A percentile compares a stretch with the other conserved stretches of the same genome.
These are phyloP conservation scores for Schizothorax lantsangensis DNA, from an alignment of 2,797 vertebrate species.

Conservation along the genomic window DNA sequence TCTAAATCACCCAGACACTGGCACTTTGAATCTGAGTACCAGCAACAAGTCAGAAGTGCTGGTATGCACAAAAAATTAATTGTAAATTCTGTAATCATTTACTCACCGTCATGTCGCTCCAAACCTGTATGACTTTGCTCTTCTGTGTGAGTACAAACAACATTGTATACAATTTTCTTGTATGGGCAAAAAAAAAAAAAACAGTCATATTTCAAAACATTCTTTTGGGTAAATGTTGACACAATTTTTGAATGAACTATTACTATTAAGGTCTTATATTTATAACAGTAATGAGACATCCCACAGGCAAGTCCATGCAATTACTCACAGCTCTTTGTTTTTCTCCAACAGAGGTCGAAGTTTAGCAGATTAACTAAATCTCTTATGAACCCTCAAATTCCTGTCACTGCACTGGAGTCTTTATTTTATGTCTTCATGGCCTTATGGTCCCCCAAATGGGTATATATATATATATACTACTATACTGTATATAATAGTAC, in stretches of 20 bases:
- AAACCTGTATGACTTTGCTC: neutral
- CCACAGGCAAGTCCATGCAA: neutral
- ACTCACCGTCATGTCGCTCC: neutral
- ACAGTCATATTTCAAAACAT: neutral
- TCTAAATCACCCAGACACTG: no score
- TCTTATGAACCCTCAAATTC: neutral
- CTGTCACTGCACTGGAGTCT: neutral
- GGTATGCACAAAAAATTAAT: no score
- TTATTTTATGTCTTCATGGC: neutral
- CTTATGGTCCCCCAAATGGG: neutral
- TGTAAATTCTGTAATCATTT: neutral
- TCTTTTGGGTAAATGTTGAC: neutral
- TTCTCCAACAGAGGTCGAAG: slow-evolving; percentile 7
- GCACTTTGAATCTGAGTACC: no score
- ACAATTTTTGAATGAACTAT: neutral
- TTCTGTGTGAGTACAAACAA: neutral
- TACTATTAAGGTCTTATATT: neutral
- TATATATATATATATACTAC: no score
- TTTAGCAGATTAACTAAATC: slow-evolving; percentile 9
- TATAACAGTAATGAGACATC: neutral
- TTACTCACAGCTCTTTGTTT: slow-evolving; percentile 8
- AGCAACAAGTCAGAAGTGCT: no score
- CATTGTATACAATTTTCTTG: neutral
- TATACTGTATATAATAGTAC: no score
- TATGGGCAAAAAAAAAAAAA: neutral